Base-by-base conservation (phyloP, 2,888 invertebrate genomes). In the Aphidoletes aphidimyza region DNA sequence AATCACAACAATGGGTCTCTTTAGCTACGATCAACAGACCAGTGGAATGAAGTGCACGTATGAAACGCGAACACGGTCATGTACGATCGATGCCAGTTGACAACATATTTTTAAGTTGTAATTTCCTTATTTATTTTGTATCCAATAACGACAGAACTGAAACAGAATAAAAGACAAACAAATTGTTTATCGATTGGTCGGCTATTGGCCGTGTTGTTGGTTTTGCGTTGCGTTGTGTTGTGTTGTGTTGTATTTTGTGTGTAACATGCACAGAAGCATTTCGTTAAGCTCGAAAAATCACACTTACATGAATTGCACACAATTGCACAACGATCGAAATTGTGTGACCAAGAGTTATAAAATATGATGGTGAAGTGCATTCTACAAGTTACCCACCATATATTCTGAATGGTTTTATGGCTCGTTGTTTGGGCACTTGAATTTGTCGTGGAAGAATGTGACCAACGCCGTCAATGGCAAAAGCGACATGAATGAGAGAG, bases 21-120 rank as follows among this genome's bases (percentile, higher is more conserved):
- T 47, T 5, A 17, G 17, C 17, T 47, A 17, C 17, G 47, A 14
- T 47, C 2, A 2, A 47, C 2, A 3, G 47, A 14, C 47, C 9
- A 19, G 8, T 9, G 47, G 19, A 47, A 47, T 47, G 47, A n/a
- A n/a, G n/a, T n/a, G n/a, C n/a, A n/a, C 47, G 19, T 47, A 47
- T 19, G 47, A 19, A 47, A 54, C 54, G 6, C 54, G 54, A 54
- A 54, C 54, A 54, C 54, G 54, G 54, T 54, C n/a, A 54, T 54
- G 54, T 54, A 22, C 22, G 69, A 30, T 30, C 34, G 34, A 45
- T 45, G 59, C 59, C 69, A 69, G 34, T 69, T 69, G 69, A 69
- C 69, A 69, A 69, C 69, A 69, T 69, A 69, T 30, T 69, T 69
- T 69, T 17, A 69, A 69, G 69, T 69, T 69, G 69, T 36, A 69